Percentiles rank a stretch among this genome's conserved stretches.
phyloP scores from a whole-genome alignment of 2,888 invertebrate genomes.

The Drosophila colorata region DNA sequence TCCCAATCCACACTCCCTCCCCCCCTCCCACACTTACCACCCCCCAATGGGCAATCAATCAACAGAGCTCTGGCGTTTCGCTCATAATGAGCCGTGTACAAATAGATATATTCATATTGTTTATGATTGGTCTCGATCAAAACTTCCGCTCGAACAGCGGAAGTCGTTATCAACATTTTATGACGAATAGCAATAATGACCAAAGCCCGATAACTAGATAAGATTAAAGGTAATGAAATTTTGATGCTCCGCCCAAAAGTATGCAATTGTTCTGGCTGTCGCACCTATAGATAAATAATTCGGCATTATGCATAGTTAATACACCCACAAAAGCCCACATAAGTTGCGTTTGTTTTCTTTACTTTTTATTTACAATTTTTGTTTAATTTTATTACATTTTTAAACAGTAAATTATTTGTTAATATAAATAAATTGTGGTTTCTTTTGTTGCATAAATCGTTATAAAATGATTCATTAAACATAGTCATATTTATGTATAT shows the following conservation, averaged over 20 bases:
- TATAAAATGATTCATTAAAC: constrained; percentile 19
- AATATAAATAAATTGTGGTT: constrained; percentile 68
- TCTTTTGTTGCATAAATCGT: constrained; percentile 29
- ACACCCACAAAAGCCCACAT: constrained; percentile 11
- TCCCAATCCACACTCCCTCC: not conserved
- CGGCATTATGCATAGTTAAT: constrained; percentile 4
- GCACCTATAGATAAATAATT: not conserved
- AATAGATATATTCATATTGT: constrained; percentile 56
- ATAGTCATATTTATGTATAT: constrained; percentile 10
- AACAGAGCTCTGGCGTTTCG: constrained; percentile 50
- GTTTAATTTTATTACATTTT: constrained; percentile 42
- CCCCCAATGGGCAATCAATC: constrained; percentile 78
- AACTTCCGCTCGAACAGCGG: constrained; percentile 63
- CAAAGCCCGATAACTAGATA: constrained; percentile 32
- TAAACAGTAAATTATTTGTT: constrained; percentile 71
- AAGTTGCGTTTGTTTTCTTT: constrained; percentile 14
- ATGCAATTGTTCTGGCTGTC: constrained; percentile 36
- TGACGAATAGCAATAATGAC: constrained; percentile 45
- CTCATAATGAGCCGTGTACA: constrained; percentile 49
- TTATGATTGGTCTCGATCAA: constrained; percentile 45
- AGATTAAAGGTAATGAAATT: constrained; percentile 47
- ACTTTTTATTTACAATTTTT: constrained; percentile 48
- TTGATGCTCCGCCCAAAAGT: constrained; percentile 59
- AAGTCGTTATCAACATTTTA: constrained; percentile 62
- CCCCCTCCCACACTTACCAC: constrained; percentile 1